Base-by-base conservation (phyloP, 1,140 invertebrate genomes). In the Aphis craccivora region DNA sequence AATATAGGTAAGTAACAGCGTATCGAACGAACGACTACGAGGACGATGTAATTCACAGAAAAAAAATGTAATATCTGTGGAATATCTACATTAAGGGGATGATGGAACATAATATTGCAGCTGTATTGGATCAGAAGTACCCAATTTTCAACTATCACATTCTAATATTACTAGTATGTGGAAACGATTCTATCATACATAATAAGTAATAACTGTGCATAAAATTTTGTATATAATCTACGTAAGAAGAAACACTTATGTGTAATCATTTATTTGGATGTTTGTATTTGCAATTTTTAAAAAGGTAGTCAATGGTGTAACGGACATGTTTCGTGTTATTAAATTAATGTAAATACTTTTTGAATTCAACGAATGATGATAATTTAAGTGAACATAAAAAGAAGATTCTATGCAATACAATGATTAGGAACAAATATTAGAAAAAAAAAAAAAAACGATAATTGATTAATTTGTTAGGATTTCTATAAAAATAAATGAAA, bases 111-210 rank as follows among this genome's bases (percentile, higher is more conserved):
- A 25, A 40, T 43, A 45, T 88, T n/a, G n/a, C 22, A 40, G 43
- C 40, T 88, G 43, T 88, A 88, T 48, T n/a, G n/a, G 45, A 88
- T 51, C 86, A 48, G 35, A 48, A 48, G 45, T 88, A 88, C 11
- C 86, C 86, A 88, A 88, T 88, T 88, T 88, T 88, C 86, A 30
- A 48, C 30, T 14, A 88, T 88, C 14, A 45, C 18, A 6, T n/a
- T n/a, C 35, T 88, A 2, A n/a, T 30, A 20, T 88, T 45, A 45
- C 86, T 45, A 88, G 45, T 48, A 48, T 14, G 86, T 88, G n/a
- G 30, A 88, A 35, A 48, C n/a, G 45, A 48, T 30, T 18, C 45
- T 51, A 48, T 4, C 43, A 40, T n/a, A 20, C 43, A 45, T 48
- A 51, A 48, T 88, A 88, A 43, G n/a, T 48, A 51, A 48, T 88